Evolutionary conservation across 2,797 vertebrate genomes (phyloP), one percentile per base, ranked within the genome.

Genomic region (Loris lydekkerianus): DNA sequence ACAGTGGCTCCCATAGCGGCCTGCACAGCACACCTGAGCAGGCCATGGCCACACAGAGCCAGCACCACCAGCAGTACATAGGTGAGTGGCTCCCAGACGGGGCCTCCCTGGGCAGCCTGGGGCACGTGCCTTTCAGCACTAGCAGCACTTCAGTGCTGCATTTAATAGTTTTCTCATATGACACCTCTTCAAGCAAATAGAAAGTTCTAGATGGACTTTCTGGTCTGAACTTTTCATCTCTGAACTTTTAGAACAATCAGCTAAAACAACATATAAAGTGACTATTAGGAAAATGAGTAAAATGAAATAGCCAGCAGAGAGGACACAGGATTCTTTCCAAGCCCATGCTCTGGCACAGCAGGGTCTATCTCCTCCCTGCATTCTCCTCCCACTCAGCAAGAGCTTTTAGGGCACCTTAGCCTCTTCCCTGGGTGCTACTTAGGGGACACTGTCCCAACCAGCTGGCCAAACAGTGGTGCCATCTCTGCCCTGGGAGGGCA

Each of bases 11-110:
- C 61, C 99, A 99, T 14, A 98, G 99, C 94, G 99, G 98, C 95
- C 98, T 99, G 69, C 99, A 99, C 96, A 97, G 98, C 27, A 99
- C 99, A 0, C 99, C 99, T 0, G 99, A 99, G 98, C 99, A 99
- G 94, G 99, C 99, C 0, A 98, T 99, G 77, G 99, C 99, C 0
- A 99, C 99, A 10, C 99, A 99, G 97, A 99, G 99, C 97, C 99
- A 99, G 89, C 99, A 99, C 89, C 99, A 99, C 98, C 99, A 99
- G 98, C 99, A 99, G 96, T 99, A 99, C 98, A 99, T 99, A 53
- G 99, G 99, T 99, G 98, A 99, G 95, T 53, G 49, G 14, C 49
- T 15, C 49, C 49, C 14, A 4, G 49, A 53, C 49, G 15, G 49
- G 49, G 14, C 49, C 49, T 53, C 49, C 49, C 49, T 15, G 4